Evolutionary conservation across 2,888 invertebrate genomes (phyloP).

Genomic region (Furcula furcula): DNA sequence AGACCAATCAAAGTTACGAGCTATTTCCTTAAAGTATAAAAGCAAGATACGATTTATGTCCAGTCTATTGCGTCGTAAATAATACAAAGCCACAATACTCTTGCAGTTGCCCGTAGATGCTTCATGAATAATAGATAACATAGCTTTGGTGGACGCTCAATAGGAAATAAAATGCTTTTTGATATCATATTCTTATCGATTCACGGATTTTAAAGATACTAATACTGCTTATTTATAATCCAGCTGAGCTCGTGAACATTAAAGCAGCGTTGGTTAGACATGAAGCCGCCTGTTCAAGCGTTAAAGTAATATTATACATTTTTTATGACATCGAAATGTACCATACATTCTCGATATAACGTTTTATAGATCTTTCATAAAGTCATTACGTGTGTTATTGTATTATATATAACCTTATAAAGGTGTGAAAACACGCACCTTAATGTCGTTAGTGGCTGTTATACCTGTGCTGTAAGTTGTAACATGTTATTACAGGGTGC

Average conservation of each 20-base stretch:
- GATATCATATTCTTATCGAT: too few species aligned
- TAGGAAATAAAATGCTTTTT: background rate
- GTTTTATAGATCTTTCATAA: slow-evolving; percentile 5
- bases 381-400: slow-evolving; percentile 17
- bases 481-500: slow-evolving; percentile 36
- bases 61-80: slow-evolving; percentile 42
- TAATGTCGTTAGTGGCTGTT: slow-evolving; percentile 10
- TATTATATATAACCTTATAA: slow-evolving; percentile 23
- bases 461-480: slow-evolving; percentile 17
- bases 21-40: slow-evolving; percentile 50
- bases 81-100: slow-evolving; percentile 33
- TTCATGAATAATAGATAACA: slow-evolving; percentile 18
- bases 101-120: slow-evolving; percentile 22
- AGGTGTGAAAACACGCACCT: slow-evolving; percentile 18
- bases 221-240: too few species aligned
- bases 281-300: too few species aligned
- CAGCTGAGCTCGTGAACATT: too few species aligned
- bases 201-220: too few species aligned
- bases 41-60: slow-evolving; percentile 52
- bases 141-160: background rate
- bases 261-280: too few species aligned
- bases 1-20: slow-evolving; percentile 59
- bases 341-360: slow-evolving; percentile 4
- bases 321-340: too few species aligned
- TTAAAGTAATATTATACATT: too few species aligned